Conservation (phyloP, 2,113 vertebrate genomes). For the Rhodinocichla rosea region DNA sequence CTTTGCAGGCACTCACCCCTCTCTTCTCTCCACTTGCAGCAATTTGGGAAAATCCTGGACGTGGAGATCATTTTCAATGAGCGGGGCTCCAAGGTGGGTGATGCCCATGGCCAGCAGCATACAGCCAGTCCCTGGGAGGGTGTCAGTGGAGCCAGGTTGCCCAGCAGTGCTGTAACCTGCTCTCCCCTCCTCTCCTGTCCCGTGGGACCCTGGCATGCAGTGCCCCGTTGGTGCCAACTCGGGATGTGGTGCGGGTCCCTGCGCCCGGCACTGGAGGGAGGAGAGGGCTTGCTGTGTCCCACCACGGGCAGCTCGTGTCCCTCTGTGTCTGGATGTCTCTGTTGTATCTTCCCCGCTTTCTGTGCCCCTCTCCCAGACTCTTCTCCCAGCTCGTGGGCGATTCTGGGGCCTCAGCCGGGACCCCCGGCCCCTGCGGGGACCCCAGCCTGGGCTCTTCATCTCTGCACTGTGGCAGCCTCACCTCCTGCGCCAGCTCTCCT, state of each 20-base stretch:
- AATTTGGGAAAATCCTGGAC: constrained; percentile 97
- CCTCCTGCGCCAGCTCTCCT: constrained; percentile 52
- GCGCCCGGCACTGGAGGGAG: background rate
- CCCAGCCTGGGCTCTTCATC: background rate
- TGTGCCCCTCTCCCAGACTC: constrained; percentile 39
- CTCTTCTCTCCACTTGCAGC: constrained; percentile 77
- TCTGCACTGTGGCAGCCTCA: constrained; percentile 24
- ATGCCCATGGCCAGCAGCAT: background rate
- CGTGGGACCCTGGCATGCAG: accelerated
- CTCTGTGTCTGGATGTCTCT: constrained; percentile 31
- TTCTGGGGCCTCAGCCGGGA: background rate
- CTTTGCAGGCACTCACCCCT: background rate
- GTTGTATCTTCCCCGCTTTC: constrained; percentile 41
- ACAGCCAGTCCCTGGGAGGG: background rate
- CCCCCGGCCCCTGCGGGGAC: background rate
- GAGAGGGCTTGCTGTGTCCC: background rate
- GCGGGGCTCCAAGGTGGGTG: constrained; percentile 96
- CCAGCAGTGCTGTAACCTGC: constrained; percentile 47
- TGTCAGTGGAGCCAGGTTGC: background rate
- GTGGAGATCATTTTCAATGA: constrained; percentile 99
- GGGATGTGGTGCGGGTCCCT: accelerated
- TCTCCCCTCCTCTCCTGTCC: constrained; percentile 54
- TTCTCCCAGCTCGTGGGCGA: background rate
- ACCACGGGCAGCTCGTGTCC: background rate
- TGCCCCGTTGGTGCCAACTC: accelerated